Evolutionary conservation across 2,888 invertebrate genomes (phyloP), one percentile per base, ranked within the genome.

Genomic region (Dione juno): DNA sequence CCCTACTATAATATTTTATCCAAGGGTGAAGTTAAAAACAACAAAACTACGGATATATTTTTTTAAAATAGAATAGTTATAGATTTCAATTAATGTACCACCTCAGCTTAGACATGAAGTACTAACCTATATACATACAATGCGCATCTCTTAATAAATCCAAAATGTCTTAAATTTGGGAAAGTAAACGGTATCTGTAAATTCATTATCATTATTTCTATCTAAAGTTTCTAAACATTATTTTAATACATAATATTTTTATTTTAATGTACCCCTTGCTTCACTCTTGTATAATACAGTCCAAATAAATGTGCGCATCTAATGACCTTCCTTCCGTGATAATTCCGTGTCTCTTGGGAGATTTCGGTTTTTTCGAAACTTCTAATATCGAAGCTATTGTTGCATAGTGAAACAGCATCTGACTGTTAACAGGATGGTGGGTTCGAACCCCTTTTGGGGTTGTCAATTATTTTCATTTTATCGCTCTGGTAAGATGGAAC

Each of bases 321-420:
- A 73, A 76, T 74, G 75, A 71, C 76, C 75, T 73, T 71, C 75
- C 75, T 73, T 76, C 76, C 75, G 74, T 61, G 67, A 53, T 74
- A 61, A 69, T 67, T 74, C 71, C 80, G 82, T 63, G 54, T 64
- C 35, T 52, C 64, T 71, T 66, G 64, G 65, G 68, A 74, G 75
- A 72, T 70, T 75, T 76, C 74, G 50, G 79, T 79, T 80, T 82
- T 58, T 61, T 53, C n/a, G 28, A 19, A 58, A 53, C 5, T 28
- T 28, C 5, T 28, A 5, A 28, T 28, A 28, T 28, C 2, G 3
- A 48, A 9, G 16, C n/a, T 0, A 7, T 45, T 8, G 2, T 45
- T 1, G 9, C n/a, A 45, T 7, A 16, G n/a, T 8, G n/a, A 14
- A 14, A 45, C 16, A 2, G 45, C n/a, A n/a, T 16, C n/a, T 9